Percentiles rank a stretch among this genome's conserved stretches.
phyloP scores from a whole-genome alignment of 2,113 vertebrate species.

The Notarius quadriscutis region DNA sequence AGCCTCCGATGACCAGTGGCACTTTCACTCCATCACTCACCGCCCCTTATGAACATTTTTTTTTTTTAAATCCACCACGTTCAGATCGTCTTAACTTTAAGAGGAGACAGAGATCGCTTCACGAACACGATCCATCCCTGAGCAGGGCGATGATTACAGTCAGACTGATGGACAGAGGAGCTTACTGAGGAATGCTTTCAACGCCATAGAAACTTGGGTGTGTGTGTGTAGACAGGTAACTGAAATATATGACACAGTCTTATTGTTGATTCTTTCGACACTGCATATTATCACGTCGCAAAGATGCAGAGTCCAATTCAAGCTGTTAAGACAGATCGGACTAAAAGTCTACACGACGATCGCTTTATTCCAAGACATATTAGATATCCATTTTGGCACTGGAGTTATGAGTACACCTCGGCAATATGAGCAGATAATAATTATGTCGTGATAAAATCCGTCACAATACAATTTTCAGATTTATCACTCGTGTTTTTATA shows the following conservation, averaged over 20 bases:
- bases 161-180: conserved; percentile 24
- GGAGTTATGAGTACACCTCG: not conserved
- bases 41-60: not conserved
- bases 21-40: not conserved
- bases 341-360: not conserved
- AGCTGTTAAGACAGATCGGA: not conserved
- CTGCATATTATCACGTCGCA: no score
- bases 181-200: conserved; percentile 27
- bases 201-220: not conserved
- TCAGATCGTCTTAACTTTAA: not conserved
- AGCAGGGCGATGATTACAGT: conserved; percentile 23
- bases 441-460: not conserved
- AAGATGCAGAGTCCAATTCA: not conserved
- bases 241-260: not conserved
- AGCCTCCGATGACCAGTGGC: not conserved
- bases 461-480: not conserved
- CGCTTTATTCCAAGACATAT: not conserved
- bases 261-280: not conserved
- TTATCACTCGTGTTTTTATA: not conserved
- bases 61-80: not conserved
- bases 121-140: not conserved
- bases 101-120: not conserved
- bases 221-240: not conserved
- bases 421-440: not conserved
- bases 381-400: not conserved